A percentile compares a stretch with the other conserved stretches of the same genome.
phyloP scores from a whole-genome alignment of 2,797 vertebrate species.

The Poeciliopsis presidionis region DNA sequence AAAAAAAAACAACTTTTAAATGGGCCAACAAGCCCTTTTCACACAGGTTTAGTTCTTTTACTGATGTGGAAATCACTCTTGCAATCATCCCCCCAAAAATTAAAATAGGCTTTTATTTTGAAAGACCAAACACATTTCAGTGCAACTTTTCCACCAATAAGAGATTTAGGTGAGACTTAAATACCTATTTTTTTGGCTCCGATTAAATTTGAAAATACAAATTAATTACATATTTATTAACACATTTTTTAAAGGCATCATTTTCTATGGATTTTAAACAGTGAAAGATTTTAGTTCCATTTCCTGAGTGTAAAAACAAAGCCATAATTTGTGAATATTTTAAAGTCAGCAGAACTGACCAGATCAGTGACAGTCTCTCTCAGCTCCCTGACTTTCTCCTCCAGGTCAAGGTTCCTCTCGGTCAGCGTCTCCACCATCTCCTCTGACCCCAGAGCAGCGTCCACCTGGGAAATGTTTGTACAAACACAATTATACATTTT shows the following conservation, averaged over 20 bases:
- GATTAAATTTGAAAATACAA: not conserved
- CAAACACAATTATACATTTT: not conserved
- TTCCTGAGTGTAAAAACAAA: not conserved
- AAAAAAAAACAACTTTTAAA: not conserved
- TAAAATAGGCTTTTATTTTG: not conserved
- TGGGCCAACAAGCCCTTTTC: not conserved
- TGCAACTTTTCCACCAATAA: not conserved
- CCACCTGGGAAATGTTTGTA: slow-evolving; percentile 81
- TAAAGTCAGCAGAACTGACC: slow-evolving; percentile 75
- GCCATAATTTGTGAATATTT: not conserved
- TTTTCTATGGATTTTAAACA: not conserved
- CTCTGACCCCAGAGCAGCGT: slow-evolving; percentile 94
- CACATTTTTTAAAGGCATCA: not conserved
- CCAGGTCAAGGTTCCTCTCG: slow-evolving; percentile 93
- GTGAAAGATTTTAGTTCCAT: not conserved
- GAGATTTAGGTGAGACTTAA: not conserved
- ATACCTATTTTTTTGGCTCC: not conserved
- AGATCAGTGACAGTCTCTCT: slow-evolving; percentile 93
- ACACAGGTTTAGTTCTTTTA: not conserved
- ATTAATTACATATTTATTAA: not conserved
- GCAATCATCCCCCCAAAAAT: not conserved
- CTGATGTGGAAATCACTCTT: not conserved
- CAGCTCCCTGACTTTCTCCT: slow-evolving; percentile 96
- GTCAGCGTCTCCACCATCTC: slow-evolving; percentile 99
- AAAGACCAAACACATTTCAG: not conserved